Evolutionary conservation across 2,888 invertebrate genomes (phyloP).

Genomic region (Apoda limacodes): DNA sequence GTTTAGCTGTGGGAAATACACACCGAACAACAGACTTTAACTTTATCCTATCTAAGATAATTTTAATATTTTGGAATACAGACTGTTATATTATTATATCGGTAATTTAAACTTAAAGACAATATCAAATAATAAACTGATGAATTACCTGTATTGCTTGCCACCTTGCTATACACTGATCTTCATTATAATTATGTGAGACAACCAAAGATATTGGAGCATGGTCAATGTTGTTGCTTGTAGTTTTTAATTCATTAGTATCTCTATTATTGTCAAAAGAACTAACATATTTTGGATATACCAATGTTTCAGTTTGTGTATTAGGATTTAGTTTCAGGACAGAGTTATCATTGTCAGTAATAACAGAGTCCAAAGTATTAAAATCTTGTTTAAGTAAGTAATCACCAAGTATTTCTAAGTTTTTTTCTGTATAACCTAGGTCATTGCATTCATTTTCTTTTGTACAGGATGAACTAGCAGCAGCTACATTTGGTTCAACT

Average conservation of each 20-base stretch:
- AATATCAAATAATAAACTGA: too few species aligned
- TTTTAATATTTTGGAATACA: too few species aligned
- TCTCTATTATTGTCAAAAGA: constrained; percentile 28
- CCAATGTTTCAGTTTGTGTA: constrained; percentile 26
- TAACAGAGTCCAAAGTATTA: constrained; percentile 38
- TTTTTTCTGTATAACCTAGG: constrained; percentile 40
- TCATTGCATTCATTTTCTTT: constrained; percentile 25
- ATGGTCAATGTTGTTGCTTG: constrained; percentile 21
- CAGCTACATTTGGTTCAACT: constrained; percentile 24
- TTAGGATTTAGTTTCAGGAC: constrained; percentile 32
- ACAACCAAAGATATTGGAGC: constrained; percentile 29
- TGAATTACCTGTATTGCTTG: constrained; percentile 75
- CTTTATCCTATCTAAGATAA: too few species aligned
- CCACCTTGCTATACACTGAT: constrained; percentile 66
- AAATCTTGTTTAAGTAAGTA: constrained; percentile 50
- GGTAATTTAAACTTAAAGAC: not conserved
- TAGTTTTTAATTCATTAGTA: constrained; percentile 20
- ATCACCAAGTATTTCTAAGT: constrained; percentile 46
- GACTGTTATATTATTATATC: not conserved
- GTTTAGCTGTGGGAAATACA: too few species aligned
- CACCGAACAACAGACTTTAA: too few species aligned
- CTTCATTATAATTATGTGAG: constrained; percentile 36
- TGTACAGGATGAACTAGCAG: constrained; percentile 28
- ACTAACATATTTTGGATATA: constrained; percentile 44
- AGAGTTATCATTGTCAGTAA: constrained; percentile 33